These are phyloP conservation scores for Corythornis madagascariensis DNA, from an alignment of 2,113 vertebrate species.

Conservation along the genomic window DNA sequence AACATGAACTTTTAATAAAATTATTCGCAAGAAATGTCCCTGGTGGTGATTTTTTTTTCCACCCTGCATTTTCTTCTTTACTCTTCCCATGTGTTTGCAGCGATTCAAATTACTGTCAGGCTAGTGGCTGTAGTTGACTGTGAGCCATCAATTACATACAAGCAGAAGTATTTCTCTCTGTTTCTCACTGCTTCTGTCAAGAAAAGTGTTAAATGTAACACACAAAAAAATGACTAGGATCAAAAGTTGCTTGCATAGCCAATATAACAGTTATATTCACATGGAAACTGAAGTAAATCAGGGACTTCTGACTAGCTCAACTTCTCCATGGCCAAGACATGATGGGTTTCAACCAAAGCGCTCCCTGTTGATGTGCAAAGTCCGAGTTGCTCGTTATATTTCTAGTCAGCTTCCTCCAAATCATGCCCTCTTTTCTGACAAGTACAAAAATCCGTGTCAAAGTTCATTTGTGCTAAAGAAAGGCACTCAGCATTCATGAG, in stretches of 20 bases:
- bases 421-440: background rate
- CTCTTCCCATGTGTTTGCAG: background rate
- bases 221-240: background rate
- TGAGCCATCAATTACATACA: background rate
- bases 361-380: background rate
- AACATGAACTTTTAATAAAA: constrained; percentile 69
- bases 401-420: background rate
- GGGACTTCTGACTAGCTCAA: background rate
- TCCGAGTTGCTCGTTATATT: background rate
- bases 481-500: background rate
- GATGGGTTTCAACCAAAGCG: background rate
- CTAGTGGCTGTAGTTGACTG: constrained; percentile 11
- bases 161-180: background rate
- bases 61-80: background rate
- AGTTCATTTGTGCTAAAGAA: background rate
- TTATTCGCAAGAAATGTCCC: constrained; percentile 60
- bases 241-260: background rate
- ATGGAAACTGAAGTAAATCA: background rate
- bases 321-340: background rate
- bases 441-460: background rate
- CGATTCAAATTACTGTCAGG: constrained; percentile 30
- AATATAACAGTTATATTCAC: background rate
- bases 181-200: background rate
- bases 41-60: constrained; percentile 4
- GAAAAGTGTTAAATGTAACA: background rate